phyloP scores from a whole-genome alignment of 2,888 invertebrate species.

The Caenorhabditis imperialis region DNA sequence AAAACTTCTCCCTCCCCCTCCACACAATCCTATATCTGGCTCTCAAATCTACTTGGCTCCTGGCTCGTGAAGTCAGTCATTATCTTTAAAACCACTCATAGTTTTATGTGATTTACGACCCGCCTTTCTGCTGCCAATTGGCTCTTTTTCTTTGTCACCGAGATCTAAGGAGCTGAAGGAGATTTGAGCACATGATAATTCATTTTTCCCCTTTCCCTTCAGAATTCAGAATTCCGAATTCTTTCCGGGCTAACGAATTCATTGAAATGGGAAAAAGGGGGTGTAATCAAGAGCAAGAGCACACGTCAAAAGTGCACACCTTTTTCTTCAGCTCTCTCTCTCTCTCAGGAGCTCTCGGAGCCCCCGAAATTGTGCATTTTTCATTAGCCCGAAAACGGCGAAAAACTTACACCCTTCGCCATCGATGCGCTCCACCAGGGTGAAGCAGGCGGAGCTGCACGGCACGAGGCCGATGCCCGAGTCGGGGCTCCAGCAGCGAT shows the following conservation, averaged over 20 bases:
- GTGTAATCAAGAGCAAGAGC: slow-evolving; percentile 31
- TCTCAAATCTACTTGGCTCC: too few species aligned
- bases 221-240: slow-evolving; percentile 22
- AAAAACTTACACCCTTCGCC: slow-evolving; percentile 63
- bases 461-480: slow-evolving; percentile 66
- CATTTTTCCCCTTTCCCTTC: not conserved
- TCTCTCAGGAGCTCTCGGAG: too few species aligned
- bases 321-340: slow-evolving; percentile 7
- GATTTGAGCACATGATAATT: too few species aligned
- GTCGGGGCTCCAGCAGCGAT: slow-evolving; percentile 67
- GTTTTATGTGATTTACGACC: too few species aligned
- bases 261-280: slow-evolving; percentile 23
- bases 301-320: slow-evolving; percentile 40
- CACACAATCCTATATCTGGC: too few species aligned
- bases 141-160: too few species aligned
- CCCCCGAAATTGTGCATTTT: slow-evolving; percentile 26
- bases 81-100: too few species aligned
- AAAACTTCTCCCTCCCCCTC: too few species aligned
- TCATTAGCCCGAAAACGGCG: slow-evolving; percentile 26
- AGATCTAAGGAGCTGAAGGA: too few species aligned
- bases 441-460: slow-evolving; percentile 73
- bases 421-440: slow-evolving; percentile 70
- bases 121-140: too few species aligned
- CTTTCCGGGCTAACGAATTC: slow-evolving; percentile 53
- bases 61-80: too few species aligned